A percentile compares a stretch with the other conserved stretches of the same genome.
Evolutionary conservation across 1,140 invertebrate genomes (phyloP).

Genomic region (Drosophila micromelanica): DNA sequence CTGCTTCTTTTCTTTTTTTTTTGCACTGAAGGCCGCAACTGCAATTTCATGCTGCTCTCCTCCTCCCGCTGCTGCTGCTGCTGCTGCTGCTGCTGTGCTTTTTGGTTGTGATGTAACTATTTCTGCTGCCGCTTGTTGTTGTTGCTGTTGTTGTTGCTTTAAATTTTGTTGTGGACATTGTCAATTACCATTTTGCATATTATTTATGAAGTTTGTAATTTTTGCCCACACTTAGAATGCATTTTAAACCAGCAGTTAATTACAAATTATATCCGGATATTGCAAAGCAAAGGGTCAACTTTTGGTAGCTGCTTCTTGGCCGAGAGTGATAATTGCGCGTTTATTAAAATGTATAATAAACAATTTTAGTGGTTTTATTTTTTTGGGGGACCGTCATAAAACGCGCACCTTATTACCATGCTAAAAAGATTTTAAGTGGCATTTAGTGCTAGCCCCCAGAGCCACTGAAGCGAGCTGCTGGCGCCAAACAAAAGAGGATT

Average conservation of each 20-base stretch:
- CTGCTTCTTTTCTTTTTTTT: conserved; percentile 4
- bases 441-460: conserved; percentile 47
- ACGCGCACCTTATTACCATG: conserved; percentile 57
- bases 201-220: conserved; percentile 28
- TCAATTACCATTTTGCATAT: conserved; percentile 67
- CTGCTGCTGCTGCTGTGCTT: not conserved
- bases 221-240: conserved; percentile 19
- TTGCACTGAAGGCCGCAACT: conserved; percentile 52
- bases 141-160: conserved; percentile 2
- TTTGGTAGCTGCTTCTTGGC: conserved; percentile 27
- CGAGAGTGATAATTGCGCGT: conserved; percentile 68
- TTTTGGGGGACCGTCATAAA: conserved; percentile 53
- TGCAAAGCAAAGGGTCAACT: not conserved
- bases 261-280: not conserved
- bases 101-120: conserved; percentile 52
- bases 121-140: conserved; percentile 3
- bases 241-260: not conserved
- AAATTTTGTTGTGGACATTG: conserved; percentile 37
- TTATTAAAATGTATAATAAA: conserved; percentile 61
- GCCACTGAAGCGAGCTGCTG: conserved; percentile 54
- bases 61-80: conserved; percentile 19
- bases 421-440: conserved; percentile 51
- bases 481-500: not conserved
- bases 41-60: conserved; percentile 48
- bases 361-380: conserved; percentile 39